phyloP scores from a whole-genome alignment of 2,113 vertebrate genomes.

The Ciconia stormi region DNA sequence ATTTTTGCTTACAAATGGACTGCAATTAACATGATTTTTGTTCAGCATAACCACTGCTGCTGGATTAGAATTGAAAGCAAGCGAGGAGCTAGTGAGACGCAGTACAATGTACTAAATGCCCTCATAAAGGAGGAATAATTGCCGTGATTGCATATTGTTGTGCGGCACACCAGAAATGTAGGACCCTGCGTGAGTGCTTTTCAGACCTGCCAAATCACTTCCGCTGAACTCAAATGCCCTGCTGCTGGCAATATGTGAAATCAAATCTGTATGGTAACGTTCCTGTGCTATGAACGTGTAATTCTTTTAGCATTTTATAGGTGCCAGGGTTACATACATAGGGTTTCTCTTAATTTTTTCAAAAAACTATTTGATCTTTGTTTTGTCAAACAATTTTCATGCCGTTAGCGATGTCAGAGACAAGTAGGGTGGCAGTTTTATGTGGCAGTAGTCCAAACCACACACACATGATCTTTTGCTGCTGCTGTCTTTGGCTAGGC shows the following conservation, averaged over 20 bases:
- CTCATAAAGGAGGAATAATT: background rate
- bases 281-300: background rate
- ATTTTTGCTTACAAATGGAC: background rate
- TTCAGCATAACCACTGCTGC: background rate
- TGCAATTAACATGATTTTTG: background rate
- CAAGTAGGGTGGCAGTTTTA: background rate
- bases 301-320: background rate
- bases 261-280: background rate
- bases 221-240: background rate
- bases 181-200: background rate
- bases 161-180: background rate
- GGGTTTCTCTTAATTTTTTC: background rate
- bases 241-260: background rate
- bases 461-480: background rate
- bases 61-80: background rate
- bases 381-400: background rate
- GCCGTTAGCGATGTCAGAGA: background rate
- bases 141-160: conserved; percentile 34
- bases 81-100: background rate
- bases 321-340: background rate
- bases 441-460: background rate
- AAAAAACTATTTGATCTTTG: background rate
- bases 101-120: background rate
- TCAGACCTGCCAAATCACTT: background rate
- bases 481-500: background rate